Conservation (phyloP, 2,888 invertebrate species). For the Scaptomyza flava region DNA sequence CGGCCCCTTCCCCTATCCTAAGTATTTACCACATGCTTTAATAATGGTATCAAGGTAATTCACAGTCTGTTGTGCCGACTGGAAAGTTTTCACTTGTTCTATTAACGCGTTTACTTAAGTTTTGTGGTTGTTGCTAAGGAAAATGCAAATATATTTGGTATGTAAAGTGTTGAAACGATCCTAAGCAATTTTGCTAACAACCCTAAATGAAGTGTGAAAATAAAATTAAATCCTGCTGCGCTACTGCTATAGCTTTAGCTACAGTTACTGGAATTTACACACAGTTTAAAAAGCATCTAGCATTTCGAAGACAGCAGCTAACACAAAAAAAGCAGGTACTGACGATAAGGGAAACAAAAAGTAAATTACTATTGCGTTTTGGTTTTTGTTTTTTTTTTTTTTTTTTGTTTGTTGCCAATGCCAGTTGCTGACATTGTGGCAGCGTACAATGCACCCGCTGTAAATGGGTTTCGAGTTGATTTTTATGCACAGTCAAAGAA, state of each 20-base stretch:
- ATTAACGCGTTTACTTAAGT: too few relatives aligned
- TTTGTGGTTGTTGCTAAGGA: conserved; percentile 6
- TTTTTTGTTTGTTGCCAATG: conserved; percentile 45
- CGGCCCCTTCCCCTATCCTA: too few relatives aligned
- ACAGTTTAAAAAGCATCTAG: conserved; percentile 4
- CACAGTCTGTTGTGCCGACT: too few relatives aligned
- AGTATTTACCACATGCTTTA: too few relatives aligned
- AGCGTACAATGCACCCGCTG: conserved; percentile 50
- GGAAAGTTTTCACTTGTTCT: too few relatives aligned
- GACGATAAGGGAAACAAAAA: conserved; percentile 61
- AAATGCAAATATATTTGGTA: conserved; percentile 67
- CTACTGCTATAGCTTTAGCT: neutral
- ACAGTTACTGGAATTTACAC: neutral
- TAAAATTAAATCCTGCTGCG: conserved; percentile 61
- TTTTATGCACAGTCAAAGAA: conserved; percentile 45
- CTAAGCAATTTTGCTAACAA: conserved; percentile 48
- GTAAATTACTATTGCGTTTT: conserved; percentile 63
- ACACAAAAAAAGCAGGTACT: conserved; percentile 18
- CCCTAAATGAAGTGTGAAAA: conserved; percentile 75
- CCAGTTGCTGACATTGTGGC: conserved; percentile 51
- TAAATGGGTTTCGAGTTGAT: conserved; percentile 24
- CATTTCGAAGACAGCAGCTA: conserved; percentile 30
- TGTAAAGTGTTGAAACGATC: conserved; percentile 62
- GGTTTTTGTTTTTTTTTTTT: conserved; percentile 18
- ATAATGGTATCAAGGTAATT: too few relatives aligned